phyloP scores from a whole-genome alignment of 1,140 invertebrate genomes.

The Proctacanthus coquilletti region DNA sequence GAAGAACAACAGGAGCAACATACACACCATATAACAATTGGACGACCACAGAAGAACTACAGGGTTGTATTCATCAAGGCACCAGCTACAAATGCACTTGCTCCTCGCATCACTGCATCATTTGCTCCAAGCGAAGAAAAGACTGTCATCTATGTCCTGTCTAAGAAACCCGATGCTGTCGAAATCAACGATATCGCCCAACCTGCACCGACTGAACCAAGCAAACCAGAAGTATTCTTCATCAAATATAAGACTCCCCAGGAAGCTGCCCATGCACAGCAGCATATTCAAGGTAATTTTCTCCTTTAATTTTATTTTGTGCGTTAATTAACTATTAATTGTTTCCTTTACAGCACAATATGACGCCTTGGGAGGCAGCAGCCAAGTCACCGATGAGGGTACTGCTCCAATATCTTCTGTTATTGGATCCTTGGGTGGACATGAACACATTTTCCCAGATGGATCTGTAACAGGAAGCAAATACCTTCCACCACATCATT shows the following conservation, averaged over 20 bases:
- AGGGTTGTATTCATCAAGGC: constrained; percentile 81
- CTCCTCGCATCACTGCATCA: constrained; percentile 39
- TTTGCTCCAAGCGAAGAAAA: constrained; percentile 61
- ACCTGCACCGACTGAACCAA: constrained; percentile 35
- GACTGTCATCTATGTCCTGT: constrained; percentile 73
- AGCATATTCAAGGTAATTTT: constrained; percentile 19
- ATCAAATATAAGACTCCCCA: constrained; percentile 56
- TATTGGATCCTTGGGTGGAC: constrained; percentile 21
- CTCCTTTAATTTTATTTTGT: background rate
- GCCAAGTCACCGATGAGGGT: constrained; percentile 25
- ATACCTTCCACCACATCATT: no score
- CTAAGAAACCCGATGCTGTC: constrained; percentile 40
- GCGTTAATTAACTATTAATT: no score
- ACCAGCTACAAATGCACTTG: constrained; percentile 48
- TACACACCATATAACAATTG: constrained; percentile 28
- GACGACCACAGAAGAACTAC: constrained; percentile 60
- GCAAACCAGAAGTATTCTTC: constrained; percentile 61
- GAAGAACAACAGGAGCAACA: constrained; percentile 24
- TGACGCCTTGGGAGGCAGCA: constrained; percentile 24
- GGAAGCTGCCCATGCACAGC: constrained; percentile 28
- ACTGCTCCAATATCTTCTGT: constrained; percentile 26
- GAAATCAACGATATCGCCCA: constrained; percentile 23
- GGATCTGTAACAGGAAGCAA: no score
- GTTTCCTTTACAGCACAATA: constrained; percentile 19
- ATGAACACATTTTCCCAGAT: no score